These are phyloP conservation scores for Trinorchestia longiramus DNA, from an alignment of 1,140 invertebrate genomes.

Conservation along the genomic window DNA sequence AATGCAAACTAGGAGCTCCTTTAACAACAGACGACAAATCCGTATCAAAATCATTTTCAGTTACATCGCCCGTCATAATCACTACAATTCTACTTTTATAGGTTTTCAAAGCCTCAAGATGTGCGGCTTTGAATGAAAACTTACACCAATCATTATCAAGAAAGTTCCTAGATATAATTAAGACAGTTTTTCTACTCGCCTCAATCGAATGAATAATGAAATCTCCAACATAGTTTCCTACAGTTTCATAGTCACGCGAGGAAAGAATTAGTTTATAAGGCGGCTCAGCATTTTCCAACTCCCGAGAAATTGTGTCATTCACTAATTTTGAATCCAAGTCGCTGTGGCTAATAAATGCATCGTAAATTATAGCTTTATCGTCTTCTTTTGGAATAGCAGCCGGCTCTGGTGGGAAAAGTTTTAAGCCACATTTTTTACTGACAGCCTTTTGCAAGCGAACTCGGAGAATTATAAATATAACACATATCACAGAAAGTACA, in stretches of 20 bases:
- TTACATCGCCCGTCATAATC: slow-evolving; percentile 63
- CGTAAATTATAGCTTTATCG: slow-evolving; percentile 76
- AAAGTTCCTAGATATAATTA: slow-evolving; percentile 93
- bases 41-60: slow-evolving; percentile 62
- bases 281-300: slow-evolving; percentile 84
- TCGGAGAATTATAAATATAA: slow-evolving; percentile 80
- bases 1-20: slow-evolving; percentile 61
- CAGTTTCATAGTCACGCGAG: slow-evolving; percentile 72
- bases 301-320: slow-evolving; percentile 83
- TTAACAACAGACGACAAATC: slow-evolving; percentile 62
- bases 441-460: slow-evolving; percentile 80
- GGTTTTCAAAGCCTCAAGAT: slow-evolving; percentile 67
- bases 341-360: slow-evolving; percentile 93
- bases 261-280: slow-evolving; percentile 71
- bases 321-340: slow-evolving; percentile 93
- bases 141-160: slow-evolving; percentile 76
- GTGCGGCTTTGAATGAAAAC: slow-evolving; percentile 70
- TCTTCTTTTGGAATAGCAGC: slow-evolving; percentile 72
- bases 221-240: slow-evolving; percentile 80
- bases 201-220: slow-evolving; percentile 75
- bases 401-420: slow-evolving; percentile 79
- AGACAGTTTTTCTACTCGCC: slow-evolving; percentile 80
- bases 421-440: slow-evolving; percentile 69
- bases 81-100: slow-evolving; percentile 61
- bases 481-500: slow-evolving; percentile 74